These are phyloP conservation scores for Amblyopsis hoosieri DNA, from an alignment of 2,797 vertebrate genomes.

Conservation along the genomic window DNA sequence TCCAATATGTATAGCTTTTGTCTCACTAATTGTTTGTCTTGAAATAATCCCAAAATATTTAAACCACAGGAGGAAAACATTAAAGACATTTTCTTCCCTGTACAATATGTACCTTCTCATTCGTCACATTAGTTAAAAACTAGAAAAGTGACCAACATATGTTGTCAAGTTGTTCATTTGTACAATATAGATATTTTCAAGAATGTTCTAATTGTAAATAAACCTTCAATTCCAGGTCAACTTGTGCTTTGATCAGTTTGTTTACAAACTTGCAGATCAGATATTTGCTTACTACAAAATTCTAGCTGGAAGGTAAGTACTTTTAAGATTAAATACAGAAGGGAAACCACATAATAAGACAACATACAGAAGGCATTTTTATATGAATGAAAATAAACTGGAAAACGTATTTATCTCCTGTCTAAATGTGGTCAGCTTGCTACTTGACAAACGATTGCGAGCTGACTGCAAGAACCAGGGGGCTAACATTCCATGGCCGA, in stretches of 20 bases:
- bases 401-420: not conserved
- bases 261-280: slow-evolving; percentile 97
- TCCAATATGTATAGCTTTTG: too few species aligned
- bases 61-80: too few species aligned
- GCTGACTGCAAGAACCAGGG: slow-evolving; percentile 95
- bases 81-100: too few species aligned
- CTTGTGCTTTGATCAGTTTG: slow-evolving; percentile 97
- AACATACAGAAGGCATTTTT: too few species aligned
- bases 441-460: slow-evolving; percentile 92
- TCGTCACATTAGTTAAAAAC: not conserved
- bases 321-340: too few species aligned
- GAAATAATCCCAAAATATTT: too few species aligned
- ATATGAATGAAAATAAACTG: too few species aligned
- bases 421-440: slow-evolving; percentile 75
- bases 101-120: not conserved
- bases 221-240: slow-evolving; percentile 83
- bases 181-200: too few species aligned
- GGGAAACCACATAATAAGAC: too few species aligned
- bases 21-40: too few species aligned
- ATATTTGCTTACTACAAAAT: slow-evolving; percentile 98
- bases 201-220: not conserved
- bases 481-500: slow-evolving; percentile 87
- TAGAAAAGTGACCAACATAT: not conserved
- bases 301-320: slow-evolving; percentile 90
- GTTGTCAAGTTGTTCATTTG: too few species aligned